Evolutionary conservation across 2,888 invertebrate species (phyloP), one percentile per base, ranked within the genome.

Genomic region (Iphiclides podalirius): DNA sequence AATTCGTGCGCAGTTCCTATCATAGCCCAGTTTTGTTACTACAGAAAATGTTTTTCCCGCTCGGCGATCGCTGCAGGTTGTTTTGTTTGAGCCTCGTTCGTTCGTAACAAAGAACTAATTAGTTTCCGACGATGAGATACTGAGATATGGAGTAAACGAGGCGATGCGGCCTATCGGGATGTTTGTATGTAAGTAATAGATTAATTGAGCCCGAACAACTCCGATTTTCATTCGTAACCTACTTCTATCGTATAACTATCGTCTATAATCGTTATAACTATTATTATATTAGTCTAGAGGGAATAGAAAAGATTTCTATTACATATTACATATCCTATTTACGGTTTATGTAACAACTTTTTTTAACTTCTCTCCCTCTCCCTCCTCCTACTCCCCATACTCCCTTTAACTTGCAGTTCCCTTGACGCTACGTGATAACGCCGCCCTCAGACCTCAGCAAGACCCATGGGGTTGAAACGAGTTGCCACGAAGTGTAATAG

Each of bases 21-120:
- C 33, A 17, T 42, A 42, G 28, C 42, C 48, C 42, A 49, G 49
- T 49, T 49, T 43, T 33, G 33, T 33, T 43, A 11, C 37, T 37
- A 36, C 38, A 33, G 33, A 39, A 37, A 43, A 49, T 34, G 34
- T 43, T 49, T 36, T 12, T 11, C 31, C 6, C 43, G 33, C 34
- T 43, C 36, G n/a, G 9, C 26, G 28, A 40, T 36, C n/a, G n/a
- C n/a, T n/a, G n/a, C n/a, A n/a, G n/a, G n/a, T n/a, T 37, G 20
- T 47, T 37, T 38, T 35, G 35, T 26, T 33, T 31, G 37, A 20
- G 20, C 6, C 35, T 48, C 26, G 11, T 4, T 28, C 20, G 20
- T 23, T 39, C 16, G 37, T 16, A 34, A 43, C 48, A 42, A 48
- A 35, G 15, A 11, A 7, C 13, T 42, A 48, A 48, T 48, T 42